These are phyloP conservation scores for Meiosimyza platycephala DNA, from an alignment of 2,888 invertebrate species.

Conservation along the genomic window DNA sequence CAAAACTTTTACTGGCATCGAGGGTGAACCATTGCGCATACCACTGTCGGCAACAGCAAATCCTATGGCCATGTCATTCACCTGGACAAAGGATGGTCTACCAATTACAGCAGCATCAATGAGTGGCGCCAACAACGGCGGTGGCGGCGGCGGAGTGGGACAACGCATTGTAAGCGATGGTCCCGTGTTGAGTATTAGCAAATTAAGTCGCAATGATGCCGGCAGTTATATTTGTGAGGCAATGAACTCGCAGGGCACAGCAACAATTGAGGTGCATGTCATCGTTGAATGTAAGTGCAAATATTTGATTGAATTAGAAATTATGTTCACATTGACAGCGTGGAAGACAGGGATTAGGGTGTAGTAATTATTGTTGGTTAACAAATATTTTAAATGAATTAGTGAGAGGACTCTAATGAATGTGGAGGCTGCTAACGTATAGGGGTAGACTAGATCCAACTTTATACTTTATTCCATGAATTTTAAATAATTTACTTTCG, in stretches of 20 bases:
- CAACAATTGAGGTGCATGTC: slow-evolving; percentile 60
- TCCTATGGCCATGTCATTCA: slow-evolving; percentile 62
- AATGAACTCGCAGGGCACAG: slow-evolving; percentile 61
- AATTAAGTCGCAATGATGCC: slow-evolving; percentile 60
- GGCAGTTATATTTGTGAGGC: slow-evolving; percentile 63
- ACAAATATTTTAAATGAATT: no score
- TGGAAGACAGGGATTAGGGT: background rate
- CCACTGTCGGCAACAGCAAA: slow-evolving; percentile 62
- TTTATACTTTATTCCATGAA: no score
- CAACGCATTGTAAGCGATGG: slow-evolving; percentile 62
- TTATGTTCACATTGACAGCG: background rate
- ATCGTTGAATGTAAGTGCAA: slow-evolving; percentile 60
- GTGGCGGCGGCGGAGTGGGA: slow-evolving; percentile 36
- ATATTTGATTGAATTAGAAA: slow-evolving; percentile 29
- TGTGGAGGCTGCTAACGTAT: no score
- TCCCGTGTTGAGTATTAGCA: slow-evolving; percentile 59
- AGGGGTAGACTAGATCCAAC: no score
- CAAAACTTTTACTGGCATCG: slow-evolving; percentile 59
- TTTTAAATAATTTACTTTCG: no score
- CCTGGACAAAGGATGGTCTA: slow-evolving; percentile 64
- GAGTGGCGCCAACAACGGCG: background rate
- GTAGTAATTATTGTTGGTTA: no score
- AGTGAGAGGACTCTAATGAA: no score
- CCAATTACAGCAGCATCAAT: slow-evolving; percentile 58
- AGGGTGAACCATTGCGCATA: slow-evolving; percentile 60